Evolutionary conservation across 2,888 invertebrate genomes (phyloP).

Genomic region (Leptura quadrifasciata): DNA sequence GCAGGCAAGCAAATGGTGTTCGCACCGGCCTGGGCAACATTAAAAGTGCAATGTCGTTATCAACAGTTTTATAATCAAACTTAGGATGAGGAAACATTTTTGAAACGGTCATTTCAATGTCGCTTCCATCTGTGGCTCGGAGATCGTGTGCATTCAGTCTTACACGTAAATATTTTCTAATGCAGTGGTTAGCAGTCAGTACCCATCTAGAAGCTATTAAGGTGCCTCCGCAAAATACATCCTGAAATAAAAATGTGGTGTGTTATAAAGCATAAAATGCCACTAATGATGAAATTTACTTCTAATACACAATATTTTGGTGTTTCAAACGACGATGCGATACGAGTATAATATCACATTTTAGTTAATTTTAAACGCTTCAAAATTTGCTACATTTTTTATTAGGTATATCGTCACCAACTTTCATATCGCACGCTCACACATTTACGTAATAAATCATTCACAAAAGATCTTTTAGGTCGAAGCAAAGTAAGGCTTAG

Average conservation of each 20-base stretch:
- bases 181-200: conserved; percentile 91
- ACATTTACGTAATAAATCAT: no score
- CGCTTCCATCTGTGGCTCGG: conserved; percentile 83
- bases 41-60: conserved; percentile 93
- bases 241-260: conserved; percentile 75
- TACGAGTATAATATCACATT: no score
- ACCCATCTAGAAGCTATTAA: conserved; percentile 89
- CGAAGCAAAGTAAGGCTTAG: no score
- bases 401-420: no score
- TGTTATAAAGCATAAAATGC: no score
- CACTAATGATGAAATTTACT: no score
- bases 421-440: no score
- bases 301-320: no score
- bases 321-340: no score
- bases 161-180: conserved; percentile 85
- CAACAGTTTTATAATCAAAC: conserved; percentile 91
- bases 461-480: no score
- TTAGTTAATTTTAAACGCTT: no score
- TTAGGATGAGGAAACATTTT: conserved; percentile 88
- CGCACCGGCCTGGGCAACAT: conserved; percentile 76
- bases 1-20: conserved; percentile 83
- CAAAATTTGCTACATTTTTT: no score
- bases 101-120: conserved; percentile 84
- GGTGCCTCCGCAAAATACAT: conserved; percentile 93
- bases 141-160: conserved; percentile 91